These are phyloP conservation scores for Cryptoblepharus egeriae DNA, from an alignment of 2,797 vertebrate species.

Conservation along the genomic window DNA sequence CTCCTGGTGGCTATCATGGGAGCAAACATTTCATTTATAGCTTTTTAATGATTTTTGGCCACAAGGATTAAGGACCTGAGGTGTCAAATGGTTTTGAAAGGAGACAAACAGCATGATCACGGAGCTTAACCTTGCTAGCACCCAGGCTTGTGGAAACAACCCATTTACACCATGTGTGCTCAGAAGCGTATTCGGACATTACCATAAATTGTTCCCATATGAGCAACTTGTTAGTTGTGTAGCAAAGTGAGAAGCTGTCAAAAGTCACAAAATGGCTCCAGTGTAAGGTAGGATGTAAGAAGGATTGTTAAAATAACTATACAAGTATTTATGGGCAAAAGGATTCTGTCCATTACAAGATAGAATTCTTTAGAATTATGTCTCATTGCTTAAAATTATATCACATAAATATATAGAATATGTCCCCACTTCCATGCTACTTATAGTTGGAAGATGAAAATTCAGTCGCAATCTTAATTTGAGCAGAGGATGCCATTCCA, in stretches of 20 bases:
- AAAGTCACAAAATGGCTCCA: not conserved
- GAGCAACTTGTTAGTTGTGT: slow-evolving; percentile 11
- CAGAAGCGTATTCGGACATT: slow-evolving; percentile 19
- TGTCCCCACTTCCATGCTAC: not conserved
- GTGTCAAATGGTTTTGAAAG: slow-evolving; percentile 5
- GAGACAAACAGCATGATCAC: not conserved
- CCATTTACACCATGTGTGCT: slow-evolving; percentile 9
- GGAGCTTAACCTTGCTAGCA: not conserved
- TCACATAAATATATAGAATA: not conserved
- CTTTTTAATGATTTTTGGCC: not conserved
- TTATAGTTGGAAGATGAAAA: not conserved
- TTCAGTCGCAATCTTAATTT: not conserved
- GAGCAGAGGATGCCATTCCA: not conserved
- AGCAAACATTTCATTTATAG: not conserved
- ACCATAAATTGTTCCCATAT: slow-evolving; percentile 33
- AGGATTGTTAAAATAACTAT: not conserved
- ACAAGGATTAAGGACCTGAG: not conserved
- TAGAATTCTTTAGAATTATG: too few species aligned
- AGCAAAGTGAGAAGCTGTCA: not conserved
- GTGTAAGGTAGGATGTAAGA: not conserved
- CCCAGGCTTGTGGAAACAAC: slow-evolving; percentile 19
- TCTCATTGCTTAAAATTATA: not conserved
- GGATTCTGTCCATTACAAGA: not conserved
- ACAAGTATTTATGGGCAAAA: not conserved
- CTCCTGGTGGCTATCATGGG: not conserved